Evolutionary conservation across 2,113 vertebrate genomes (phyloP).

Genomic region (Zosterops japonicus): DNA sequence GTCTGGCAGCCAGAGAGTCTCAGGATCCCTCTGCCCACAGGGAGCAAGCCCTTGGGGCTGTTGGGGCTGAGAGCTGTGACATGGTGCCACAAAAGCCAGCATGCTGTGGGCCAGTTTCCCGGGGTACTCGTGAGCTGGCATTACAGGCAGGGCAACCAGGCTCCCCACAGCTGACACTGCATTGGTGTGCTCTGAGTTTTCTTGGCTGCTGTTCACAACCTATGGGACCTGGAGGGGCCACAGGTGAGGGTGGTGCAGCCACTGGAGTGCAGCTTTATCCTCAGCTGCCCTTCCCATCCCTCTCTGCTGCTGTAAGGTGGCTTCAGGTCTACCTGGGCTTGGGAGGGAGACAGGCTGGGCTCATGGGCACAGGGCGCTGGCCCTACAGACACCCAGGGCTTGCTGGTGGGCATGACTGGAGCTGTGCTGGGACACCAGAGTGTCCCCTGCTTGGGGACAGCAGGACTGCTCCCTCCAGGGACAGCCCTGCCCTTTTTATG

Average conservation of each 20-base stretch:
- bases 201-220: background rate
- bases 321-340: background rate
- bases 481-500: background rate
- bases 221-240: background rate
- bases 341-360: background rate
- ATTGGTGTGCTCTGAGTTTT: background rate
- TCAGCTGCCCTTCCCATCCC: background rate
- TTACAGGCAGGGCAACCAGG: background rate
- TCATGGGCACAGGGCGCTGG: rapidly evolving
- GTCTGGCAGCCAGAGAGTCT: background rate
- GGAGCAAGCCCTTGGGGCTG: rapidly evolving
- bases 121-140: rapidly evolving
- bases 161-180: background rate
- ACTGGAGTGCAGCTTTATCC: background rate
- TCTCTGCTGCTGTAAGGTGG: background rate
- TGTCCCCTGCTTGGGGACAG: background rate
- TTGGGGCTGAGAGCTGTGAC: background rate
- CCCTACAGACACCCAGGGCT: background rate
- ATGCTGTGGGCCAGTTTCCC: background rate
- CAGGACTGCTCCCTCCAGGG: background rate
- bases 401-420: background rate
- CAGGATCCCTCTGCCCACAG: background rate
- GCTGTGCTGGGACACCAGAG: background rate
- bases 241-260: background rate
- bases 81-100: background rate